These are phyloP conservation scores for Catharus minimus DNA, from an alignment of 2,113 vertebrate species.

Conservation along the genomic window DNA sequence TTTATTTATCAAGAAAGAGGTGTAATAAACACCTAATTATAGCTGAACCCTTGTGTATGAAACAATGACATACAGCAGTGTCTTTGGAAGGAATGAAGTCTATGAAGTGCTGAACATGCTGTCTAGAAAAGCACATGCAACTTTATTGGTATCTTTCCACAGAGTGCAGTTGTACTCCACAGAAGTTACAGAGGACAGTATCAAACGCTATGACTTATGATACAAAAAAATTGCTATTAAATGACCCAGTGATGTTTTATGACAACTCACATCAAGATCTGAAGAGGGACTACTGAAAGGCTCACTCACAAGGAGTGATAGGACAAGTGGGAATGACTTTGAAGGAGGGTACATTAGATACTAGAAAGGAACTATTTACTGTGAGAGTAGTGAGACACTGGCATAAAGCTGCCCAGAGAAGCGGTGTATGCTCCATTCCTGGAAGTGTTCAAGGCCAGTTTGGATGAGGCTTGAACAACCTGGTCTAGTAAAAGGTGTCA, in stretches of 20 bases:
- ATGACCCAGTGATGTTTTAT: fast-evolving
- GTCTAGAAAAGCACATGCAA: background rate
- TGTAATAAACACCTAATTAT: background rate
- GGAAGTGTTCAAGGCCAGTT: background rate
- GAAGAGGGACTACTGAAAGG: background rate
- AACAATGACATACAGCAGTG: background rate
- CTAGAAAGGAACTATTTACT: background rate
- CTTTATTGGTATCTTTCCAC: fast-evolving
- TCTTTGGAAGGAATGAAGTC: background rate
- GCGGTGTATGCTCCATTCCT: background rate
- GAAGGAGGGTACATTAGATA: background rate
- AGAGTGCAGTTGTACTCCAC: no score
- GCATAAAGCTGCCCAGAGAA: background rate
- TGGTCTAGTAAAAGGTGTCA: background rate
- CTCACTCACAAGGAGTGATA: background rate
- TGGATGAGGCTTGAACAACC: background rate
- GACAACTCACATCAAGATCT: background rate
- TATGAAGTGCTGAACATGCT: fast-evolving
- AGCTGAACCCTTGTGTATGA: background rate
- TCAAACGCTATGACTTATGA: fast-evolving
- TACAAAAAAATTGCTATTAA: fast-evolving
- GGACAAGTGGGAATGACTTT: background rate
- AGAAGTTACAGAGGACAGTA: background rate
- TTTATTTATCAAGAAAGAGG: background rate
- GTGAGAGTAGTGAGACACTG: background rate